Conservation (phyloP, 92 coral and sea anemone species). For the Palythoa heliodiscus region DNA sequence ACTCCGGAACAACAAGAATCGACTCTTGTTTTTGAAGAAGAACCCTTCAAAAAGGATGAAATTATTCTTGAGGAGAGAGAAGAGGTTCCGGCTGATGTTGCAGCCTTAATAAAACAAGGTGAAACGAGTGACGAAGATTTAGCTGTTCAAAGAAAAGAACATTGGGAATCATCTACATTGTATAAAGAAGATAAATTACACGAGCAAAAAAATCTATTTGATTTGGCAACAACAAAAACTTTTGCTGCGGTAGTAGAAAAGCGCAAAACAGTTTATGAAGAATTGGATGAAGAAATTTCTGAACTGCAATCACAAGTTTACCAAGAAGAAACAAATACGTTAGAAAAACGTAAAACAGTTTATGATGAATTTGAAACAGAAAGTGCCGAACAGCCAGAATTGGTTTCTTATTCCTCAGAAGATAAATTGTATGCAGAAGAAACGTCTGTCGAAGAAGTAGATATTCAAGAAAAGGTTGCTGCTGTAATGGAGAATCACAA, state of each 20-base stretch:
- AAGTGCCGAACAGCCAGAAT: constrained; percentile 9
- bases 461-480: neutral
- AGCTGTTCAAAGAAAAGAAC: neutral
- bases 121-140: neutral
- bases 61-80: neutral
- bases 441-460: constrained; percentile 12
- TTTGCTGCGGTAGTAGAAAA: neutral
- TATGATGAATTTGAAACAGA: neutral
- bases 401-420: neutral
- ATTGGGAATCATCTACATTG: neutral
- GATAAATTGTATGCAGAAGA: constrained; percentile 41
- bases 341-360: neutral
- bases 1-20: constrained; percentile 40
- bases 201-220: neutral
- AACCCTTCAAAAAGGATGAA: neutral
- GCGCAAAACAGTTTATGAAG: neutral
- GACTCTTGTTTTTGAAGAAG: neutral
- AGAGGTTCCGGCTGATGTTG: neutral
- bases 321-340: neutral
- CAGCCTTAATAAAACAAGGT: neutral
- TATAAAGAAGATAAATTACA: neutral
- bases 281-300: neutral
- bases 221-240: neutral
- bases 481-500: neutral
- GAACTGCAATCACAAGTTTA: too few species aligned